A percentile compares a stretch with the other conserved stretches of the same genome.
Conservation (phyloP, 2,888 invertebrate genomes). For the Chouioia cunea region DNA sequence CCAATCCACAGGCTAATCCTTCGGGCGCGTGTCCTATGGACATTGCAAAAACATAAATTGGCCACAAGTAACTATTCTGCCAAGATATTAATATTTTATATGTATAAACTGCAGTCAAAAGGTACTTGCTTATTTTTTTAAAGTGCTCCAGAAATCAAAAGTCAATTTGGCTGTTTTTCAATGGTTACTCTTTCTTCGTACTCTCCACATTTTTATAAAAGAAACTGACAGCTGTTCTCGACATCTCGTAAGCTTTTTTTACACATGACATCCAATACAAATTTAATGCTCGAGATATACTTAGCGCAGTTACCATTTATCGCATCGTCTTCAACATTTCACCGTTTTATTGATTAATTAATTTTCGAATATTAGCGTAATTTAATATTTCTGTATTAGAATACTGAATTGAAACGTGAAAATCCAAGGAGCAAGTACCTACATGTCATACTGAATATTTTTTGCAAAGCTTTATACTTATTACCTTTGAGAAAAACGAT, state of each 20-base stretch:
- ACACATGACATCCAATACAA: neutral
- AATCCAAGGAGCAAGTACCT: slow-evolving; percentile 27
- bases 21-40: slow-evolving; percentile 67
- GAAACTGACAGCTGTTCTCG: neutral
- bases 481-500: neutral
- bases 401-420: no score
- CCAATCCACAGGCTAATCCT: slow-evolving; percentile 56
- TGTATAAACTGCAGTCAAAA: slow-evolving; percentile 42
- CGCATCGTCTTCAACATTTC: no score
- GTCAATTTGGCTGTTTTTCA: slow-evolving; percentile 18
- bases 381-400: slow-evolving; percentile 44
- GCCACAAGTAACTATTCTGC: slow-evolving; percentile 46
- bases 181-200: slow-evolving; percentile 16
- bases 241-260: neutral
- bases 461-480: no score
- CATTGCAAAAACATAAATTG: slow-evolving; percentile 66
- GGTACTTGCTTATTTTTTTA: slow-evolving; percentile 45
- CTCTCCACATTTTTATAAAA: neutral
- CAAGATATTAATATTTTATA: slow-evolving; percentile 53
- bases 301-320: slow-evolving; percentile 7
- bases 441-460: slow-evolving; percentile 1
- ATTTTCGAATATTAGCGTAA: slow-evolving; percentile 32
- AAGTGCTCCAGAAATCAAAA: slow-evolving; percentile 7
- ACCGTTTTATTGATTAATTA: slow-evolving; percentile 35
- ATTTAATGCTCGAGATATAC: neutral